Evolutionary conservation across 2,888 invertebrate species (phyloP), one percentile per base, ranked within the genome.

Genomic region (Pediacus dermestoides): DNA sequence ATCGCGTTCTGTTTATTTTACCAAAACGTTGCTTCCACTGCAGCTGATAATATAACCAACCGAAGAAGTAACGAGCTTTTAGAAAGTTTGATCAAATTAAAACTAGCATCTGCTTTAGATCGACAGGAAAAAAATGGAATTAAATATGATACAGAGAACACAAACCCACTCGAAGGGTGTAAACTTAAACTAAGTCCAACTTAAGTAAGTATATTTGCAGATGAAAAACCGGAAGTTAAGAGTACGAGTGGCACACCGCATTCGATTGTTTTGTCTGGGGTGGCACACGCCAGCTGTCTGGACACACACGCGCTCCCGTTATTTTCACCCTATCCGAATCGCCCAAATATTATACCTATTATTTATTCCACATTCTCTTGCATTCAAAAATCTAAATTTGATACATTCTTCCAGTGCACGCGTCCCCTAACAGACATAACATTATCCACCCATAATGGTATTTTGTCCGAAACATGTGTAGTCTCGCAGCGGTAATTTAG

Each of bases 201-300:
- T n/a, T n/a, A n/a, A n/a, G n/a, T 18, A 37, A 30, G 37, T 28
- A 37, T 42, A 42, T 42, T 46, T 46, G 39, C 42, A 30, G 42
- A 39, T 35, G 42, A 39, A 33, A 32, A 46, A 30, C 6, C 42
- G 46, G 42, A 46, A 46, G 40, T 30, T 35, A 34, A 45, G 37
- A 39, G 41, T 45, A 42, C 45, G 26, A 39, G 36, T 26, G 13
- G 42, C 36, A 39, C 42, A 37, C 39, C 12, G 11, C 23, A 9
- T 15, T 9, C 10, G 34, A 34, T 27, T 26, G 16, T 16, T 34
- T 26, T 14, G 34, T 34, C 16, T 34, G 34, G n/a, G 8, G 34
- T 23, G 34, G 21, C 21, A 18, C 21, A 18, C 21, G 21, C 21
- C 21, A 18, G 21, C 21, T 18, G 21, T n/a, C n/a, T 18, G 21